phyloP scores from a whole-genome alignment of 2,113 vertebrate species.

The Motacilla tschutschensis region DNA sequence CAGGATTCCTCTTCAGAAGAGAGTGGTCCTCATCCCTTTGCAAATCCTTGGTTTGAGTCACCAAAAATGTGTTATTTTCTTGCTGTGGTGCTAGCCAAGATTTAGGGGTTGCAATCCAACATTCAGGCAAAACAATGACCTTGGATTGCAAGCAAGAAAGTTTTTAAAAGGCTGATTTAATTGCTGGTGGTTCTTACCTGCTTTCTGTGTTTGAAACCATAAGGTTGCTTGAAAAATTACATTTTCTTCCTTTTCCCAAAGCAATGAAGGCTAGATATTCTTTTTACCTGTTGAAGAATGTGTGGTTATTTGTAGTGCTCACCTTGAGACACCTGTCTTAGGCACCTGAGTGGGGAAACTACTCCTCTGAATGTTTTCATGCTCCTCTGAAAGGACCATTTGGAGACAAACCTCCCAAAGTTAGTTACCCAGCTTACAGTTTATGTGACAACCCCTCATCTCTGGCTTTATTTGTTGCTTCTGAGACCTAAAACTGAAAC shows the following conservation, averaged over 20 bases:
- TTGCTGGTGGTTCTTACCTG: not conserved
- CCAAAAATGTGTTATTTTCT: not conserved
- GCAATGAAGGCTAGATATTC: not conserved
- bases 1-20: not conserved
- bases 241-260: not conserved
- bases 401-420: not conserved
- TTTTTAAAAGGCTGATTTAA: not conserved
- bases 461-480: not conserved
- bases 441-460: fast-evolving
- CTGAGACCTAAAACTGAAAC: not conserved
- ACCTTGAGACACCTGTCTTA: not conserved
- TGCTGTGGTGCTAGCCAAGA: not conserved
- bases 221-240: not conserved
- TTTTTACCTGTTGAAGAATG: not conserved
- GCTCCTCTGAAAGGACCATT: not conserved
- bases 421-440: not conserved
- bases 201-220: not conserved
- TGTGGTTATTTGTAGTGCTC: not conserved
- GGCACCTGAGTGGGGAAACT: not conserved
- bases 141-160: not conserved
- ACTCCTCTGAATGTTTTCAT: not conserved
- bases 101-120: not conserved
- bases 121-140: not conserved
- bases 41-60: not conserved
- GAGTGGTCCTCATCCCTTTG: not conserved